A percentile compares a stretch with the other conserved stretches of the same genome.
phyloP scores from a whole-genome alignment of 2,888 invertebrate genomes.

The Stenolophus ochropezus region DNA sequence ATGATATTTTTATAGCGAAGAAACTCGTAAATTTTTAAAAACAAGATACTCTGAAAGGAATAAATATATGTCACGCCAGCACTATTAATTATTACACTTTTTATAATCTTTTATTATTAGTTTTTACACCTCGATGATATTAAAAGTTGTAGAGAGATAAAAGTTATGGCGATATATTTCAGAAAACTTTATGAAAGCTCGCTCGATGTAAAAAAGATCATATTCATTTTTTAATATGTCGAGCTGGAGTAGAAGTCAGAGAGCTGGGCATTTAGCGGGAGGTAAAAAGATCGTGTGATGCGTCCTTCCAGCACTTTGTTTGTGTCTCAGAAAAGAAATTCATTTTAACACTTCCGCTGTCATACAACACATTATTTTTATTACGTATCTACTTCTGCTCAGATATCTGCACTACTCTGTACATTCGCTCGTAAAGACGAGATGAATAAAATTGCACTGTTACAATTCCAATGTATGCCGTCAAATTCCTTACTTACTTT shows the following conservation, averaged over 20 bases:
- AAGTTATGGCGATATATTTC: conserved; percentile 27
- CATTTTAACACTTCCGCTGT: conserved; percentile 13
- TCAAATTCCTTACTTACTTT: neutral
- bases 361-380: neutral
- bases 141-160: conserved; percentile 23
- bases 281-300: neutral
- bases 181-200: conserved; percentile 17
- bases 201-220: conserved; percentile 32
- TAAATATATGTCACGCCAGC: neutral
- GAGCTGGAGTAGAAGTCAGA: neutral
- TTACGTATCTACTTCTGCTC: neutral
- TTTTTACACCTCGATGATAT: conserved; percentile 16
- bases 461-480: neutral
- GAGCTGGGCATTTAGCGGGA: neutral
- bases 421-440: neutral
- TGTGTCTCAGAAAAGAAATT: conserved; percentile 11
- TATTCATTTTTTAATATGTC: conserved; percentile 34
- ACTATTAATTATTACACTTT: neutral
- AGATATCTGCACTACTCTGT: neutral
- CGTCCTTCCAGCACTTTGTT: neutral
- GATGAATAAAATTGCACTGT: neutral
- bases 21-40: neutral
- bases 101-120: conserved; percentile 15
- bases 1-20: too few relatives aligned
- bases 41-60: neutral